Evolutionary conservation across 2,797 vertebrate species (phyloP).

Genomic region (Tragelaphus oryx): DNA sequence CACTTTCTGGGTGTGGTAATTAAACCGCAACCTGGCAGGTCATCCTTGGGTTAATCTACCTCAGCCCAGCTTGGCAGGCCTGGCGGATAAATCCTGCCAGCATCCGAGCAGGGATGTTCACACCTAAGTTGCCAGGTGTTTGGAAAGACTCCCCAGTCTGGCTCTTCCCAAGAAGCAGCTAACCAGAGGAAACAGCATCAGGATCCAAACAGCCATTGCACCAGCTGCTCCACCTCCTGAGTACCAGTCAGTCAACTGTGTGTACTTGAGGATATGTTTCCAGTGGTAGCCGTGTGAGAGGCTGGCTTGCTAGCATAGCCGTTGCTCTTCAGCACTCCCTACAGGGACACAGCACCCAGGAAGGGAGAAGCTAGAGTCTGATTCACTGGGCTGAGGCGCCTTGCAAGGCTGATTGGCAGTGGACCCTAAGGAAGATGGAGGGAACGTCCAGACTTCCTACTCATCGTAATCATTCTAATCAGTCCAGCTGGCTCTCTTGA

Average conservation of each 20-base stretch:
- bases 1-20: background rate
- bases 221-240: background rate
- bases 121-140: background rate
- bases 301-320: background rate
- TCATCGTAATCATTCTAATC: background rate
- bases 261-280: background rate
- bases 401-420: background rate
- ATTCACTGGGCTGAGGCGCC: background rate
- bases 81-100: background rate
- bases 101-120: background rate
- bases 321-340: background rate
- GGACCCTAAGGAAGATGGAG: background rate
- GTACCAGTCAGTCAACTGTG: background rate
- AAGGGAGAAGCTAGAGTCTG: background rate
- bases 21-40: background rate
- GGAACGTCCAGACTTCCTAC: background rate
- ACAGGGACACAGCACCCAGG: background rate
- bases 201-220: background rate
- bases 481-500: background rate
- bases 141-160: background rate
- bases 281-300: background rate
- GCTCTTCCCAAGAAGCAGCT: background rate
- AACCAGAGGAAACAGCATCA: background rate
- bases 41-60: background rate
- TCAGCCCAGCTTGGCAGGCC: background rate